phyloP scores from a whole-genome alignment of 2,113 vertebrate genomes.

The Eulemur rufifrons region DNA sequence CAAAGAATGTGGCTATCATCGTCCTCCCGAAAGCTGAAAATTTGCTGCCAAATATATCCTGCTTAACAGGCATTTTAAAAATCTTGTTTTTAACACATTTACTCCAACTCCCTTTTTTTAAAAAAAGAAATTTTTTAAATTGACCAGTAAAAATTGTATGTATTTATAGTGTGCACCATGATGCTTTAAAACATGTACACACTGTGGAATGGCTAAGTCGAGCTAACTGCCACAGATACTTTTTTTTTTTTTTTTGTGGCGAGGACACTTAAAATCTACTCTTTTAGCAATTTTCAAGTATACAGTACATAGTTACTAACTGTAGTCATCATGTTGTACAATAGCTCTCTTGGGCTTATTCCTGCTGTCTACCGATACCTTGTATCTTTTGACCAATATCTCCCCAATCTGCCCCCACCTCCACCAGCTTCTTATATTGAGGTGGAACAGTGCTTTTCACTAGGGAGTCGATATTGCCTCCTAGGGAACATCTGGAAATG shows the following conservation, averaged over 20 bases:
- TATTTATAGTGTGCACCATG: not conserved
- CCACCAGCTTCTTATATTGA: not conserved
- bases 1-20: not conserved
- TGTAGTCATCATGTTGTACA: not conserved
- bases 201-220: not conserved
- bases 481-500: not conserved
- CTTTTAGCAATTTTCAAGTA: not conserved
- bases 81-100: too few species aligned
- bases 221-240: not conserved
- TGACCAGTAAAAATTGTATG: not conserved
- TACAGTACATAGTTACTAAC: too few species aligned
- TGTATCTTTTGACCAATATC: not conserved
- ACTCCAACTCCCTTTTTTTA: not conserved
- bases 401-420: rapidly evolving
- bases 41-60: not conserved
- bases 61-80: not conserved
- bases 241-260: not conserved
- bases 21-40: not conserved
- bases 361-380: not conserved
- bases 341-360: not conserved
- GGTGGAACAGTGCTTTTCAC: not conserved
- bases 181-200: too few species aligned
- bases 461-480: rapidly evolving
- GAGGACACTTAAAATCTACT: not conserved
- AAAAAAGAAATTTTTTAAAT: not conserved